Base-by-base conservation (phyloP, 1,140 invertebrate species). In the Hermetia illucens region DNA sequence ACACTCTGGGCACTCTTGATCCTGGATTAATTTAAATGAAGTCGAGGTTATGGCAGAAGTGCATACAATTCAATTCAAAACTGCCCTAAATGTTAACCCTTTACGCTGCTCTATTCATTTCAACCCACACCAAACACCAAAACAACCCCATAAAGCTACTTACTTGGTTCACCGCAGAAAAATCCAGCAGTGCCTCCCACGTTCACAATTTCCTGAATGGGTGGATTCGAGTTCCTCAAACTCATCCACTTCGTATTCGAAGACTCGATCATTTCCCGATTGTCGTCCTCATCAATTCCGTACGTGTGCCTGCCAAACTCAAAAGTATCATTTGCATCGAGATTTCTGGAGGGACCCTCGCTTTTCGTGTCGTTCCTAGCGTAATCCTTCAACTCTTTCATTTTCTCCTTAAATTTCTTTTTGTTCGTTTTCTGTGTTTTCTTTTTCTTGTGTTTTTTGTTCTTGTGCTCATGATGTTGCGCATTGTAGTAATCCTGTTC, bases 131-230 rank as follows among this genome's bases (percentile, higher is more conserved):
- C 21, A 5, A 21, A 2, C 10, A 31, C n/a, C n/a, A n/a, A n/a
- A n/a, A n/a, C n/a, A n/a, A n/a, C n/a, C n/a, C n/a, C n/a, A n/a
- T n/a, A n/a, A 2, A 13, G 6, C 4, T 43, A 56, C 55, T 55
- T 55, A 67, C 68, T 68, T 40, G 76, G 77, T 27, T 68, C 56
- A 43, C 73, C 72, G 47, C 79, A 81, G 45, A 81, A 82, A 47
- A 71, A 81, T 8, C 63, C 66, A 42, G 72, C 69, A n/a, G 62
- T 68, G 13, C 22, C 29, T 4, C 16, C 16, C 0, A 47, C 38
- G 25, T 47, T 46, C 5, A 39, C 47, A 15, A 61, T 50, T 39
- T 64, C 60, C 2, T 64, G 53, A 18, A 52, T 45, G 34, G 51
- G 51, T 52, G 56, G 45, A 52, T 66, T 52, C 57, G 66, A 53